Percentiles rank a stretch among this genome's conserved stretches.
Evolutionary conservation across 2,113 vertebrate genomes (phyloP).

Genomic region (Mus musculus): GRCm39 chr1:67459501-67460000

Average conservation of each 20-base stretch:
- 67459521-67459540: not conserved
- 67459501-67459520: constrained; percentile 43
- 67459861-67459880: constrained; percentile 44
- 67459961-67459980: not conserved
- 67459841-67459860: constrained; percentile 17
- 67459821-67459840: constrained; percentile 52
- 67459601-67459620: not conserved
- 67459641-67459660: not conserved
- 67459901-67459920: not conserved
- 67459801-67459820: constrained; percentile 12
- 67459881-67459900: constrained; percentile 32
- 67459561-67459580: not conserved
- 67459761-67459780: not conserved
- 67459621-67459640: not conserved
- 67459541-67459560: not conserved
- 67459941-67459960: constrained; percentile 14
- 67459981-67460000: too few relatives aligned
- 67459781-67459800: constrained; percentile 62
- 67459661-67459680: not conserved
- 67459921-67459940: constrained; percentile 33
- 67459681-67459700: not conserved
- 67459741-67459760: not conserved
- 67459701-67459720: not conserved
- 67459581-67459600: not conserved
- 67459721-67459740: not conserved